phyloP scores from a whole-genome alignment of 2,113 vertebrate species.

The Camelus dromedarius region DNA sequence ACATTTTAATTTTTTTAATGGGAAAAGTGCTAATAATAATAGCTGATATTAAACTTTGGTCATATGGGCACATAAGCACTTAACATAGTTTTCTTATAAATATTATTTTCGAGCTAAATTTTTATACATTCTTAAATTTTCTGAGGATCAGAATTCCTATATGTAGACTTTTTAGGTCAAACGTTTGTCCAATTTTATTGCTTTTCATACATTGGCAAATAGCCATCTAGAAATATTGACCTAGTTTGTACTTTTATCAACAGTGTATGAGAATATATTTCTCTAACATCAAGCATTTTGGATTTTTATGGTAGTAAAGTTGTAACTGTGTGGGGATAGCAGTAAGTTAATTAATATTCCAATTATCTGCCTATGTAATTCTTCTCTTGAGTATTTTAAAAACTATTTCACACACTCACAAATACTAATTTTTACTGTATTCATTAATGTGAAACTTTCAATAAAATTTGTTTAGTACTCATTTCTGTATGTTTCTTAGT shows the following conservation, averaged over 20 bases:
- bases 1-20: background rate
- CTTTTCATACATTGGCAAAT: background rate
- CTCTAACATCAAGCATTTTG: background rate
- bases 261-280: background rate
- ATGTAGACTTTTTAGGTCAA: background rate
- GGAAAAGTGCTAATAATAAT: background rate
- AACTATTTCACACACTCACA: background rate
- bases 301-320: background rate
- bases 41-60: background rate
- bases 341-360: background rate
- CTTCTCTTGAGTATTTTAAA: background rate
- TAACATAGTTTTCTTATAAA: background rate
- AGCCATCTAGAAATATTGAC: background rate
- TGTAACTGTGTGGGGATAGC: background rate
- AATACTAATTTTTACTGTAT: conserved; percentile 10
- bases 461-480: background rate
- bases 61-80: background rate
- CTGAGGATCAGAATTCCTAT: background rate
- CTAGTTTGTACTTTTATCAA: background rate
- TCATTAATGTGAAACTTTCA: conserved; percentile 16
- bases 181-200: background rate
- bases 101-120: background rate
- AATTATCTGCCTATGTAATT: background rate
- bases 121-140: conserved; percentile 16
- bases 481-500: conserved; percentile 8